Percentiles rank a stretch among this genome's conserved stretches.
phyloP scores from a whole-genome alignment of 2,888 invertebrate species.

The Mylabris sibirica region DNA sequence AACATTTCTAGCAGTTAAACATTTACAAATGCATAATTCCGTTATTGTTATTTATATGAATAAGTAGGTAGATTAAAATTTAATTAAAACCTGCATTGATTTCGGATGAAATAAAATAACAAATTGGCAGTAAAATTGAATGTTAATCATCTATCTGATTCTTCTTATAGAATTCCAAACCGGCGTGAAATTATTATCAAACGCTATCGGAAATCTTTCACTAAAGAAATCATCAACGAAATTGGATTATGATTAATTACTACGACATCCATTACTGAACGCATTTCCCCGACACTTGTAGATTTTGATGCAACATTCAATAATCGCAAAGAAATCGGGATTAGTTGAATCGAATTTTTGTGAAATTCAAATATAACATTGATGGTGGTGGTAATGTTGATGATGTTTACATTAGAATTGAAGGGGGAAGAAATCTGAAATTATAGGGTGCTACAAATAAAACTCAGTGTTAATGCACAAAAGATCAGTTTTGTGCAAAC shows the following conservation, averaged over 20 bases:
- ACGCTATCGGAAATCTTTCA: background rate
- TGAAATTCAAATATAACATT: no score
- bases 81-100: background rate
- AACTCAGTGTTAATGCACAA: constrained; percentile 15
- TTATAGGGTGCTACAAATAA: background rate
- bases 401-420: background rate
- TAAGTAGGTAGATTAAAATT: background rate
- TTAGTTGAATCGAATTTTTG: background rate
- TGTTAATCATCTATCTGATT: background rate
- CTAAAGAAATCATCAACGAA: background rate
- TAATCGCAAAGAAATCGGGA: background rate
- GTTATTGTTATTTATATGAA: background rate
- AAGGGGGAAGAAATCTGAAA: background rate
- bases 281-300: background rate
- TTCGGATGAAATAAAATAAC: background rate
- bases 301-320: background rate
- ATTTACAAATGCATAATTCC: background rate
- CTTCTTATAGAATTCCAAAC: background rate
- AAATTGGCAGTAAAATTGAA: background rate
- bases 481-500: constrained; percentile 29
- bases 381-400: background rate
- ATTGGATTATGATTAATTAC: constrained; percentile 4
- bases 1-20: background rate
- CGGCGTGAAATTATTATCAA: background rate
- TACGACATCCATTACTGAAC: background rate